Conservation (phyloP, 2,888 invertebrate genomes). For the Crepidodera aurea region DNA sequence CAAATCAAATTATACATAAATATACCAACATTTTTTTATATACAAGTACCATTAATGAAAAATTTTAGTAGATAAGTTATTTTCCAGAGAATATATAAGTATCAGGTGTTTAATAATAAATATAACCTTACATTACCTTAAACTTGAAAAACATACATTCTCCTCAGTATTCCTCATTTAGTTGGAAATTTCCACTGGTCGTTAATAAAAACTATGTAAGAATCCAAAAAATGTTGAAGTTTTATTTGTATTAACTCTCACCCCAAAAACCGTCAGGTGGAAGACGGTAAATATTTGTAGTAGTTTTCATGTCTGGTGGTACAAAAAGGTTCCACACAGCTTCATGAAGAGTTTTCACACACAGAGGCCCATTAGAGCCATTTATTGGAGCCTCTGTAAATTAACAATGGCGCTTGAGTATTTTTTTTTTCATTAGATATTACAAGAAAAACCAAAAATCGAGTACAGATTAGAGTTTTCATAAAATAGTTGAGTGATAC, state of each 20-base stretch:
- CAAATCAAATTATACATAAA: no score
- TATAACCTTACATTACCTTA: slow-evolving; percentile 19
- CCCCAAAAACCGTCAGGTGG: slow-evolving; percentile 43
- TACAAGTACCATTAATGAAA: no score
- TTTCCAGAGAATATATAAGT: no score
- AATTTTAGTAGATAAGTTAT: no score
- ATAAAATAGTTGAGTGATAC: slow-evolving; percentile 11
- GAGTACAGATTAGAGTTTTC: slow-evolving; percentile 24
- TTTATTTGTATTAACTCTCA: slow-evolving; percentile 39
- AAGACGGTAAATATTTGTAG: slow-evolving; percentile 40
- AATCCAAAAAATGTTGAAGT: slow-evolving; percentile 48
- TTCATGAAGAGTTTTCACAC: slow-evolving; percentile 49
- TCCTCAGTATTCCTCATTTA: slow-evolving; percentile 16
- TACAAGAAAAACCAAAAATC: slow-evolving; percentile 40
- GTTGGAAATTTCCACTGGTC: slow-evolving; percentile 17
- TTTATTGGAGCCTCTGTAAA: slow-evolving; percentile 61
- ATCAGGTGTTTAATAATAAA: no score
- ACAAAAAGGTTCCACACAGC: slow-evolving; percentile 50
- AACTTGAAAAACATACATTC: slow-evolving; percentile 4
- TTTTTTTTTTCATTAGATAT: slow-evolving; percentile 40
- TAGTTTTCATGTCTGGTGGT: slow-evolving; percentile 48
- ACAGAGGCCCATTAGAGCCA: slow-evolving; percentile 50
- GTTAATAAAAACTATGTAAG: slow-evolving; percentile 34
- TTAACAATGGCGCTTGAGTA: slow-evolving; percentile 63
- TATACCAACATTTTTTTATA: no score